Evolutionary conservation across 2,113 vertebrate genomes (phyloP), one percentile per base, ranked within the genome.

Genomic region (Aptenodytes patagonicus): DNA sequence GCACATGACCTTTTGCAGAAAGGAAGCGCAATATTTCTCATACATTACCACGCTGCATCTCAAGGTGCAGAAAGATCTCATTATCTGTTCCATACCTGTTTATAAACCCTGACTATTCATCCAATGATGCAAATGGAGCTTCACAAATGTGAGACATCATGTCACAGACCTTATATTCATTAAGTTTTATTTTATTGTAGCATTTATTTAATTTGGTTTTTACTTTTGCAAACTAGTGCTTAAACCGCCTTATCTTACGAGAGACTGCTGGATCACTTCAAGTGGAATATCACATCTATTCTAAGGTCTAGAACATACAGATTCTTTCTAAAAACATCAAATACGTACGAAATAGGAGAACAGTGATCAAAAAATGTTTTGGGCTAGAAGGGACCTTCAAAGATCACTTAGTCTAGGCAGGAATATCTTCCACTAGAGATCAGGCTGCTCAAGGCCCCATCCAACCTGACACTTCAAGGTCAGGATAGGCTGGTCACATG

Each of bases 401-500:
- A 80, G 55, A 36, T 25, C 22, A 57, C 3, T 24, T 16, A 19
- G 9, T 19, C 62, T 24, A 40, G 19, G 32, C 55, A 64, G 24
- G 24, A 29, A 64, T 28, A 55, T 7, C 36, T 55, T 29, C 51
- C 34, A 12, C 20, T 6, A 13, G 14, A 7, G 14, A 7, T 9
- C 9, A 47, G 21, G 12, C 24, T 60, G 44, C 25, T 46, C 7
- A 21, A 19, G 17, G 44, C 9, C 8, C 9, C 29, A 22, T 18
- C 49, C 44, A 58, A 5, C 20, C 16, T 2, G 7, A 17, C 11
- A 3, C 28, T 8, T 55, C 40, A 24, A 22, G 18, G 54, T 46
- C 18, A 24, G 15, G 12, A 24, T 6, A 15, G 19, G 24, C 10
- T 1, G 1, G 13, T 14, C 34, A 61, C 2, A 17, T 0, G 11